Percentiles rank a stretch among this genome's conserved stretches.
These are phyloP conservation scores for Adelosebastes latens DNA, from an alignment of 2,797 vertebrate genomes.

Conservation along the genomic window DNA sequence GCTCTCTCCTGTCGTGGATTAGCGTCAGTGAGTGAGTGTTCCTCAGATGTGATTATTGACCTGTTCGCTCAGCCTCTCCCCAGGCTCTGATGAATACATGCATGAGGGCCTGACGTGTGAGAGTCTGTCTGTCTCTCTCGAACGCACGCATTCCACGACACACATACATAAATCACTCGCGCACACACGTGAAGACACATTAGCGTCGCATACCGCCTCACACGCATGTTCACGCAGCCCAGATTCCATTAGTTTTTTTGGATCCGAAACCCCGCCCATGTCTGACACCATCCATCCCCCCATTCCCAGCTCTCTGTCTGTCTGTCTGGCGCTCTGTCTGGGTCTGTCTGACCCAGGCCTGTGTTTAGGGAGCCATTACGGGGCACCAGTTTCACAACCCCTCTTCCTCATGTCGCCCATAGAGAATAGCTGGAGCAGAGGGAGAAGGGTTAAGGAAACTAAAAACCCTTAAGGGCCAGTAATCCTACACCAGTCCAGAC, in stretches of 20 bases:
- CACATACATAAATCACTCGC: not conserved
- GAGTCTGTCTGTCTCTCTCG: conserved; percentile 55
- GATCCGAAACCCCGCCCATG: conserved; percentile 34
- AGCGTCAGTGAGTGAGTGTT: conserved; percentile 81
- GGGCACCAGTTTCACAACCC: conserved; percentile 13
- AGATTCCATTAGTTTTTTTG: conserved; percentile 60
- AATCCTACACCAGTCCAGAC: conserved; percentile 73
- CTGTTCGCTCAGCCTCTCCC: conserved; percentile 78
- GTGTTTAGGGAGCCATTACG: conserved; percentile 52
- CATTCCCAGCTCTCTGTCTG: conserved; percentile 17
- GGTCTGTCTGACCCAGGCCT: not conserved
- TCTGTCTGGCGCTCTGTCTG: not conserved
- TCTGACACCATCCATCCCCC: conserved; percentile 44
- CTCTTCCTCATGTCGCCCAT: not conserved
- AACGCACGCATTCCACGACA: conserved; percentile 66
- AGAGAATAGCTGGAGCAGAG: conserved; percentile 52
- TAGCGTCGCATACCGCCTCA: not conserved
- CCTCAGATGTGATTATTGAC: conserved; percentile 86
- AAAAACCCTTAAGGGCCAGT: conserved; percentile 65
- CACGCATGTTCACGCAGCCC: not conserved
- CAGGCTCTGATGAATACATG: conserved; percentile 81
- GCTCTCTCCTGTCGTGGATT: conserved; percentile 78
- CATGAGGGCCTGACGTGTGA: conserved; percentile 72
- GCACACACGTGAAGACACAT: conserved; percentile 14
- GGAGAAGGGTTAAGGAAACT: conserved; percentile 63